Percentiles rank a stretch among this genome's conserved stretches.
Evolutionary conservation across 2,888 invertebrate species (phyloP).

Genomic region (Deladenus siricidicola): DNA sequence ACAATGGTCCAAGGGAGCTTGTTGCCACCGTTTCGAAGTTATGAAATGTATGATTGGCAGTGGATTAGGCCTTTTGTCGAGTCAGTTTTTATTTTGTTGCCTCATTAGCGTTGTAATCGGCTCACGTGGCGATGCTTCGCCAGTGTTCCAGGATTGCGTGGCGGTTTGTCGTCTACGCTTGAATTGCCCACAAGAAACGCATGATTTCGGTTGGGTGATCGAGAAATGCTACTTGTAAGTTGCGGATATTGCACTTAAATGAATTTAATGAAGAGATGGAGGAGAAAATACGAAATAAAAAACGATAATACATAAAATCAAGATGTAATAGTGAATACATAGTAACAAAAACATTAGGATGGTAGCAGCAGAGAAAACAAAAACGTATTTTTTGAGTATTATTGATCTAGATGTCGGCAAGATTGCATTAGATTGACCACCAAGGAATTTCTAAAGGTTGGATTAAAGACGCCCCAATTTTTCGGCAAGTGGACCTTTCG

Average conservation of each 20-base stretch:
- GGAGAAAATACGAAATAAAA: too few relatives aligned
- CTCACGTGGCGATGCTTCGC: slow-evolving; percentile 21
- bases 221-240: slow-evolving; percentile 28
- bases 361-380: too few relatives aligned
- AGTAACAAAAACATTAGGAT: too few relatives aligned
- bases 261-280: too few relatives aligned
- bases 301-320: too few relatives aligned
- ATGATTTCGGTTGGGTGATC: slow-evolving; percentile 24
- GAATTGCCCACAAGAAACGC: slow-evolving; percentile 20
- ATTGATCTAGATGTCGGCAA: slow-evolving; percentile 35
- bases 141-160: slow-evolving; percentile 22
- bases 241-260: background rate
- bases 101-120: slow-evolving; percentile 3
- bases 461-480: slow-evolving; percentile 36
- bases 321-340: too few relatives aligned
- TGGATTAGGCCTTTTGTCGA: too few relatives aligned
- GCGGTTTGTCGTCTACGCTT: slow-evolving; percentile 15
- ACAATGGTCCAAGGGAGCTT: too few relatives aligned
- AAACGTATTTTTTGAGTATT: background rate
- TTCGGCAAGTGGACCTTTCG: slow-evolving; percentile 49
- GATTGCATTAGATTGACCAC: slow-evolving; percentile 43
- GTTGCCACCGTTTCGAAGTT: too few relatives aligned
- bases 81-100: too few relatives aligned
- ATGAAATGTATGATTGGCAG: too few relatives aligned
- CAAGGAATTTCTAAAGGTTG: slow-evolving; percentile 24